Evolutionary conservation across 2,888 invertebrate species (phyloP), one percentile per base, ranked within the genome.

Genomic region (Embidobia sp.): DNA sequence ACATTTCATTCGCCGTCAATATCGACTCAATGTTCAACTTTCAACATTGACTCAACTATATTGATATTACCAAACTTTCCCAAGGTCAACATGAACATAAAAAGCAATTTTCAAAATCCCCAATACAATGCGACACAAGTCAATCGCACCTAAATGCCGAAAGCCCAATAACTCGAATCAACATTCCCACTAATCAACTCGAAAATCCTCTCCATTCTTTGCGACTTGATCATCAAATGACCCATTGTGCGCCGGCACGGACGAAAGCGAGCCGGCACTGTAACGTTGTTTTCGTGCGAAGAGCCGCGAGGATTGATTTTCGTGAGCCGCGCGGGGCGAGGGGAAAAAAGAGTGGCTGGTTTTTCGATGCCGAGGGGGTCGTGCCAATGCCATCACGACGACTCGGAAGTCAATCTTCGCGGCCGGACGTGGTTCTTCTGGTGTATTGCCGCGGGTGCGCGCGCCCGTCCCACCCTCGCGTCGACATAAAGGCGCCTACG

Each of bases 381-480:
- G 59, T 51, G 57, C 59, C 59, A 66, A 67, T 61, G 63, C 77
- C 79, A 72, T 77, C 80, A 70, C 78, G 81, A 74, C 80, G 82
- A 83, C 84, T 84, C 85, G 86, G 86, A 86, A 85, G 86, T 86
- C 85, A 86, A 87, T 86, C 86, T 86, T 84, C 85, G 84, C 81
- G 84, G 83, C 83, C 85, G 86, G 86, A 86, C 84, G 86, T 84
- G 87, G 87, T 85, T 85, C 82, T 82, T 82, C 84, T 78, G 63
- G 76, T 64, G 72, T 79, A 80, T 77, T 73, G 73, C 79, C 78
- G 80, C 67, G 67, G 35, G 40, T 69, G 59, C 78, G 79, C 77
- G 61, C 78, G 76, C 77, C 37, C 73, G 51, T 70, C 48, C 67
- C 37, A 57, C 40, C 29, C 26, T 26, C 40, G 31, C 44, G 57